Conservation (phyloP, 2,888 invertebrate genomes). For the Phortica magna region DNA sequence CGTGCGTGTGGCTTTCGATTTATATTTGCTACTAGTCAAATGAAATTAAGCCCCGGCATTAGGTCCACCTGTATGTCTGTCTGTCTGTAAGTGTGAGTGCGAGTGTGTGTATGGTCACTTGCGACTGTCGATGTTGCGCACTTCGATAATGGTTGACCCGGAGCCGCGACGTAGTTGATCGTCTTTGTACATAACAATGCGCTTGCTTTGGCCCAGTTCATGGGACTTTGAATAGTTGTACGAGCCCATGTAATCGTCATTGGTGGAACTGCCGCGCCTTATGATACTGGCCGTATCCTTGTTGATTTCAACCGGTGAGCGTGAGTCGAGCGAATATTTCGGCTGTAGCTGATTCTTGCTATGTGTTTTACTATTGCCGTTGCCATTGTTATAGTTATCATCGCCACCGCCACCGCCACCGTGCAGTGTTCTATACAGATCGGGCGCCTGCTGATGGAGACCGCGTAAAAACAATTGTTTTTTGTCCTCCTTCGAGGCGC, state of each 20-base stretch:
- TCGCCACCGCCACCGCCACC: conserved; percentile 72
- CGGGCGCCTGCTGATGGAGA: conserved; percentile 85
- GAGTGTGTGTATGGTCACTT: conserved; percentile 46
- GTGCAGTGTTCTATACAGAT: conserved; percentile 85
- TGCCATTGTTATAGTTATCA: conserved; percentile 29
- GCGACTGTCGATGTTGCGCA: conserved; percentile 76
- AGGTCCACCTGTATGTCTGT: neutral
- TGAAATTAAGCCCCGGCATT: conserved; percentile 74
- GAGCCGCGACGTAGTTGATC: conserved; percentile 78
- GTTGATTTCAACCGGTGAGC: conserved; percentile 76
- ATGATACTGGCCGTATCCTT: conserved; percentile 78
- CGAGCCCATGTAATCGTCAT: conserved; percentile 37
- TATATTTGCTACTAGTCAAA: conserved; percentile 78
- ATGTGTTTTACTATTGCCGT: conserved; percentile 20
- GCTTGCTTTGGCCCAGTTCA: conserved; percentile 77
- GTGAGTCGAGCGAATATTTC: conserved; percentile 74
- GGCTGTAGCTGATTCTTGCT: conserved; percentile 64
- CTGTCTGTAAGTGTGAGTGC: neutral
- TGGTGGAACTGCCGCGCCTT: conserved; percentile 79
- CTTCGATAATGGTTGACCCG: conserved; percentile 82
- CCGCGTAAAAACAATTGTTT: conserved; percentile 85
- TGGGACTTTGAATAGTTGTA: conserved; percentile 66
- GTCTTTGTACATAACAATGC: conserved; percentile 81
- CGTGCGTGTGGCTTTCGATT: conserved; percentile 69
- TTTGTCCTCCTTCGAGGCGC: conserved; percentile 77